phyloP scores from a whole-genome alignment of 2,888 invertebrate species.

The Drosophila tanythrix region DNA sequence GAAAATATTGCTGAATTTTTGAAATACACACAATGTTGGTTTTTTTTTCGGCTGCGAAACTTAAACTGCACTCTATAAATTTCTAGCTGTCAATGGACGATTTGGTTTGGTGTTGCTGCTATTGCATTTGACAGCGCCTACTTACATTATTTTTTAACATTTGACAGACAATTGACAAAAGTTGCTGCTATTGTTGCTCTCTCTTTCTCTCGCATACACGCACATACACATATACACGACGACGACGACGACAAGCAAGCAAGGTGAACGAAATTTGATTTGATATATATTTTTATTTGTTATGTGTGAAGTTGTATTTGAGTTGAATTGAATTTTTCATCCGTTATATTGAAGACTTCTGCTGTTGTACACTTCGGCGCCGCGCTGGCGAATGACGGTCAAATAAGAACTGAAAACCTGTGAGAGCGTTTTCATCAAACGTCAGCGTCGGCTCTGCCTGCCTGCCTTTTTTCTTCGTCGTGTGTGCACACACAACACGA shows the following conservation, averaged over 20 bases:
- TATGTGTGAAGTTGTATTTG: constrained; percentile 19
- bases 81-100: constrained; percentile 54
- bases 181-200: constrained; percentile 23
- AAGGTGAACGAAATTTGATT: constrained; percentile 29
- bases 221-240: constrained; percentile 10
- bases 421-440: constrained; percentile 54
- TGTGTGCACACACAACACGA: constrained; percentile 35
- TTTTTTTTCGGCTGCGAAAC: constrained; percentile 38
- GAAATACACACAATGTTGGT: constrained; percentile 19
- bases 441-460: constrained; percentile 41
- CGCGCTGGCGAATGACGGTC: constrained; percentile 76
- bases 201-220: constrained; percentile 27
- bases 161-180: constrained; percentile 50
- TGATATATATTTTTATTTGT: constrained; percentile 5
- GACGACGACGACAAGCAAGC: not conserved
- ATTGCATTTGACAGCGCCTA: constrained; percentile 43
- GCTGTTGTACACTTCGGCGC: constrained; percentile 75
- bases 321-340: constrained; percentile 46
- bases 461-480: constrained; percentile 13
- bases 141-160: constrained; percentile 46
- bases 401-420: constrained; percentile 79
- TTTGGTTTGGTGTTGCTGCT: not conserved
- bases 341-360: constrained; percentile 66
- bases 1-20: constrained; percentile 19
- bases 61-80: constrained; percentile 53